phyloP scores from a whole-genome alignment of 2,113 vertebrate genomes.

The Pao palembangensis region DNA sequence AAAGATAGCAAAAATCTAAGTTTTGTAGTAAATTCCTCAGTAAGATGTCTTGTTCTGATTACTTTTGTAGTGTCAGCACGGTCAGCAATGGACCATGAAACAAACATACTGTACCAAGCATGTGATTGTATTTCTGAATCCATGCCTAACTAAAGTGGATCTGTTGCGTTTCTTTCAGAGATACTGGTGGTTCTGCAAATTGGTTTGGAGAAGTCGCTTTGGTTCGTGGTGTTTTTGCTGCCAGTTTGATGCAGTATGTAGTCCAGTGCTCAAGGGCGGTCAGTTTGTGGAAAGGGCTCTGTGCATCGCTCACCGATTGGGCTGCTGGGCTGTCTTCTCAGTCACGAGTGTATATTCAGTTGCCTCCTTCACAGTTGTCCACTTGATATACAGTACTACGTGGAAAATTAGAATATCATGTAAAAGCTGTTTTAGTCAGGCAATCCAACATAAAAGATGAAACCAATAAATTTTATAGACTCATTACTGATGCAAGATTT shows the following conservation, averaged over 20 bases:
- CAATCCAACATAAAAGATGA: too few species aligned
- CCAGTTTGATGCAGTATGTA: slow-evolving; percentile 61
- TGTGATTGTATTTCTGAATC: slow-evolving; percentile 21
- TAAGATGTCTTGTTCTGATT: slow-evolving; percentile 31
- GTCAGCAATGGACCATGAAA: too few species aligned
- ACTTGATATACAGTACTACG: slow-evolving; percentile 63
- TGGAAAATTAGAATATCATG: too few species aligned
- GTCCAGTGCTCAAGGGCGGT: slow-evolving; percentile 55
- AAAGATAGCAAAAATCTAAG: slow-evolving; percentile 43
- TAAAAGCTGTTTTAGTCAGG: too few species aligned
- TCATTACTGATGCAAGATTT: too few species aligned
- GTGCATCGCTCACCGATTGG: slow-evolving; percentile 1
- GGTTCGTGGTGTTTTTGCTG: slow-evolving; percentile 43
- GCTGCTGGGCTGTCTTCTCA: slow-evolving; percentile 13
- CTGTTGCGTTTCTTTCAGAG: slow-evolving; percentile 25
- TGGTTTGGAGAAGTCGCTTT: slow-evolving; percentile 53
- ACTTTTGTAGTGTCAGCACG: too few species aligned
- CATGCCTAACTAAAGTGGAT: slow-evolving; percentile 22
- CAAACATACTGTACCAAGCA: background rate
- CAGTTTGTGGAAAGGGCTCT: slow-evolving; percentile 33
- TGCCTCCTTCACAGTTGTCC: slow-evolving; percentile 52
- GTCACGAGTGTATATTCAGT: slow-evolving; percentile 55
- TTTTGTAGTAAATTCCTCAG: slow-evolving; percentile 16
- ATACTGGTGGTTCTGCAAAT: slow-evolving; percentile 45
- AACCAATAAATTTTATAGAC: too few species aligned